Evolutionary conservation across 2,113 vertebrate genomes (phyloP), one percentile per base, ranked within the genome.

Genomic region (Eptesicus fuscus): DNA sequence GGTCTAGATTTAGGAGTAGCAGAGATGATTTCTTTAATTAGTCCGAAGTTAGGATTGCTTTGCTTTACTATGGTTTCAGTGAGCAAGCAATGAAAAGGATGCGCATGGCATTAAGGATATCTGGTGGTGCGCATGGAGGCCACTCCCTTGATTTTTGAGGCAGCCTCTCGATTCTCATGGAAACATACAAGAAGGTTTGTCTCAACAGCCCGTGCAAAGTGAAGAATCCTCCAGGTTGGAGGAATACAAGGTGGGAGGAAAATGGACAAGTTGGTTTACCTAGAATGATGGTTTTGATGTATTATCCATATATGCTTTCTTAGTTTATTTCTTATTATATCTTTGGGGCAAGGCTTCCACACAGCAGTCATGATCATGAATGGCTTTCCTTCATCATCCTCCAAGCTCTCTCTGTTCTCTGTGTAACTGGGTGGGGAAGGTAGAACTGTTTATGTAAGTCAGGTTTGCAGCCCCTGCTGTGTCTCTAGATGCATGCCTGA

Each of bases 101-200:
- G 2, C 4, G 2, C 22, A 7, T 73, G 74, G 53, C 16, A 9
- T 44, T 6, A 53, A 67, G 78, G 53, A 51, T 37, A 4, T 17
- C 49, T 40, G 11, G 13, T 8, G n/a, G 22, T 28, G 2, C 18
- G 4, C 0, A 17, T 9, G 1, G 8, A 23, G 30, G 9, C 25
- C 25, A 10, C 20, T 77, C 37, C 6, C 11, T 4, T 74, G 40
- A 44, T 74, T 74, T 74, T 14, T 4, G 30, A 76, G 73, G 70
- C 5, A 40, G 11, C 7, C 12, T 23, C 65, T 14, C 22, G 1
- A 3, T 67, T 53, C 12, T 82, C n/a, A 2, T 0, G 8, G 56
- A 59, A 42, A 11, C 49, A 8, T 4, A 14, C 9, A 14, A 6
- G 22, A 70, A 44, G 16, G 28, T 79, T 17, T 76, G 1, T 59